Conservation (phyloP, 2,888 invertebrate genomes). For the Priapulus caudatus region DNA sequence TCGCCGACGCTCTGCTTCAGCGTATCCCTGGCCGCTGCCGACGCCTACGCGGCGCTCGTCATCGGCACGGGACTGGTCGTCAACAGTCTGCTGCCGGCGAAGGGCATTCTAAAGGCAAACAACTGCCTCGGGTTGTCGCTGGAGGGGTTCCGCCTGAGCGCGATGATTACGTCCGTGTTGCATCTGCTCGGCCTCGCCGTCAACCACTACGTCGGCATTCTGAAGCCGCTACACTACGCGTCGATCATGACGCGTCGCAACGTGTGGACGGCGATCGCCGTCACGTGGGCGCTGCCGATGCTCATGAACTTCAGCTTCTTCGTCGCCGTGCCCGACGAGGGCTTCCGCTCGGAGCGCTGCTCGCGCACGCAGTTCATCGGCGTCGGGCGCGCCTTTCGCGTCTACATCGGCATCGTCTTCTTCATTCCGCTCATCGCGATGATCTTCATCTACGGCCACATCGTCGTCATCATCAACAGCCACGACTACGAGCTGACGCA, state of each 20-base stretch:
- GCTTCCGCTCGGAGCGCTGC: constrained; percentile 24
- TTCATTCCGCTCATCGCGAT: constrained; percentile 48
- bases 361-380: constrained; percentile 19
- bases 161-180: constrained; percentile 49
- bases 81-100: constrained; percentile 35
- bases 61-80: constrained; percentile 45
- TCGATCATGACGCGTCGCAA: constrained; percentile 46
- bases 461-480: constrained; percentile 45
- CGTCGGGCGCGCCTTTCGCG: constrained; percentile 19
- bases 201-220: constrained; percentile 55
- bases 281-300: constrained; percentile 48
- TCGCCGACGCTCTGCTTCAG: constrained; percentile 49
- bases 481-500: constrained; percentile 12
- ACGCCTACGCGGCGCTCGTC: constrained; percentile 46
- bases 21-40: constrained; percentile 48
- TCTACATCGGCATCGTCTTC: constrained; percentile 30
- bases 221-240: constrained; percentile 50
- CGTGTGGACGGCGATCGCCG: constrained; percentile 42
- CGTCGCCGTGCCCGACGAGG: constrained; percentile 41
- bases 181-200: constrained; percentile 51
- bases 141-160: constrained; percentile 44
- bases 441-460: constrained; percentile 49
- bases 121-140: constrained; percentile 25
- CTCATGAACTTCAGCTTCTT: constrained; percentile 45
- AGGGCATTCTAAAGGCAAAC: constrained; percentile 19